Evolutionary conservation across 2,888 invertebrate species (phyloP).

Genomic region (Thyatira batis): DNA sequence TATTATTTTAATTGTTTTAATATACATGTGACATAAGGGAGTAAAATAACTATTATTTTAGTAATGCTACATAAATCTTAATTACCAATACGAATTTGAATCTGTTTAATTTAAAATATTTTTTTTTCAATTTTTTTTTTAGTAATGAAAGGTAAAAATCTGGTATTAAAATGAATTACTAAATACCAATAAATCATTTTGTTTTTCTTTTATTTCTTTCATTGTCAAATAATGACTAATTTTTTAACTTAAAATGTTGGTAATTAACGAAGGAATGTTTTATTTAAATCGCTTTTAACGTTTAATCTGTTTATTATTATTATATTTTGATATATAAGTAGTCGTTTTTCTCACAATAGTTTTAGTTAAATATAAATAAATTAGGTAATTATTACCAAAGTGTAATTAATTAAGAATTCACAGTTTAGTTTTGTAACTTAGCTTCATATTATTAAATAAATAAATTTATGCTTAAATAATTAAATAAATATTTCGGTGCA

Average conservation of each 20-base stretch:
- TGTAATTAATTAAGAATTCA: conserved; percentile 72
- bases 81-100: not conserved
- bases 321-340: conserved; percentile 15
- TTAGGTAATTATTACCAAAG: conserved; percentile 80
- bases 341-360: conserved; percentile 53
- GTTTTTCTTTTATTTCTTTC: too few species aligned
- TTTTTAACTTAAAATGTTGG: not conserved
- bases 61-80: not conserved
- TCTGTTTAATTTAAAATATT: not conserved
- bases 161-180: too few species aligned
- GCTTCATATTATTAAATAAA: conserved; percentile 31
- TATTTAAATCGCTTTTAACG: conserved; percentile 1
- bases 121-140: not conserved
- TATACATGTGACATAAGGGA: conserved; percentile 1
- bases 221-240: not conserved
- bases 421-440: conserved; percentile 47
- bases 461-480: conserved; percentile 28
- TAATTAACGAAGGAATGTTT: not conserved
- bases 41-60: not conserved
- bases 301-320: conserved; percentile 15
- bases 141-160: too few species aligned
- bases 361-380: conserved; percentile 57
- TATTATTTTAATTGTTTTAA: conserved; percentile 3
- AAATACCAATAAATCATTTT: too few species aligned
- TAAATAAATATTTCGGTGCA: conserved; percentile 29